Conservation (phyloP, 2,113 vertebrate species). For the Cyrtonyx montezumae region DNA sequence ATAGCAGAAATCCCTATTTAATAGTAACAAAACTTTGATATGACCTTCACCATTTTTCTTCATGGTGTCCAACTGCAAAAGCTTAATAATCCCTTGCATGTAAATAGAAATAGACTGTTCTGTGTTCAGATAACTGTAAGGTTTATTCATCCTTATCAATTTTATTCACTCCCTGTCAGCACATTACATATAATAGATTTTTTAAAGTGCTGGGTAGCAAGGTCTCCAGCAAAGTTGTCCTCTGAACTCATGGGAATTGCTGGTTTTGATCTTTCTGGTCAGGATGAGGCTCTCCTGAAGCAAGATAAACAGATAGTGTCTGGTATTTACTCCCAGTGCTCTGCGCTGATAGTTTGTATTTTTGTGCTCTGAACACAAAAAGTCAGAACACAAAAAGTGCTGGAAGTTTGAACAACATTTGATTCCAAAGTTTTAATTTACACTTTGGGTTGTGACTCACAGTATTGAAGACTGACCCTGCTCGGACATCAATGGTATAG, state of each 20-base stretch:
- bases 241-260: not conserved
- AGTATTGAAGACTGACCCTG: not conserved
- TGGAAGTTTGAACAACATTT: not conserved
- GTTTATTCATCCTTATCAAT: not conserved
- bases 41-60: not conserved
- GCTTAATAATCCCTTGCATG: not conserved
- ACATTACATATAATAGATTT: not conserved
- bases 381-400: not conserved
- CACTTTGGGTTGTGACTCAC: not conserved
- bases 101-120: not conserved
- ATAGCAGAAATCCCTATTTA: not conserved
- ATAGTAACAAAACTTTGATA: not conserved
- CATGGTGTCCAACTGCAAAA: not conserved
- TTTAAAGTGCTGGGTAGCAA: not conserved
- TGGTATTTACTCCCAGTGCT: not conserved
- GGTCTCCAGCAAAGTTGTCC: not conserved
- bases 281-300: not conserved
- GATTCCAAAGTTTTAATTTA: not conserved
- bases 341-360: not conserved
- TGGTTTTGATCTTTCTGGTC: not conserved
- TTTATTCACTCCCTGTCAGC: not conserved
- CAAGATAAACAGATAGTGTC: not conserved
- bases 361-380: not conserved
- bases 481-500: rapidly evolving
- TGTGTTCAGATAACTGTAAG: not conserved